Percentiles rank a stretch among this genome's conserved stretches.
Conservation (phyloP, 1,140 invertebrate genomes). For the Zaprionus gabonicus region DNA sequence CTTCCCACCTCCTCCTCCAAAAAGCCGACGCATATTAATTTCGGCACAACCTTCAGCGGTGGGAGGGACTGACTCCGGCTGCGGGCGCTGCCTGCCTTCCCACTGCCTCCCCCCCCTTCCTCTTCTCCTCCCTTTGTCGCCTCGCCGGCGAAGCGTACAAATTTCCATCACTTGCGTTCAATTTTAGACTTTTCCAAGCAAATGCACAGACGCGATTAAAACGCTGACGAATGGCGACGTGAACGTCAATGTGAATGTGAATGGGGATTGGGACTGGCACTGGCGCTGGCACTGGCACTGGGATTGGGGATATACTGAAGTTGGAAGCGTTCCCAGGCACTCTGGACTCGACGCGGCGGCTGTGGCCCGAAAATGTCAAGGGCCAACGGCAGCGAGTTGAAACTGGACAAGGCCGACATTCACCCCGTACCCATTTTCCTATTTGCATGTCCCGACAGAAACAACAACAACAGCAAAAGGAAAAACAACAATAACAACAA, state of each 20-base stretch:
- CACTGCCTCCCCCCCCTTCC: neutral
- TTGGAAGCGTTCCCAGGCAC: neutral
- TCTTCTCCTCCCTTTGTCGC: slow-evolving; percentile 7
- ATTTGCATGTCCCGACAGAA: slow-evolving; percentile 62
- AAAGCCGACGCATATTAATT: slow-evolving; percentile 77
- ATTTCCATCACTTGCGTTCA: slow-evolving; percentile 82
- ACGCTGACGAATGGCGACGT: slow-evolving; percentile 70
- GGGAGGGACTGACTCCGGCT: neutral
- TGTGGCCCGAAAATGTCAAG: slow-evolving; percentile 67
- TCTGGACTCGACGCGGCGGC: neutral
- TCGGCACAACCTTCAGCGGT: slow-evolving; percentile 55
- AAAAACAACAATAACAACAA: slow-evolving; percentile 18
- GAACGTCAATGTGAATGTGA: slow-evolving; percentile 3
- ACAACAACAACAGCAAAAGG: neutral
- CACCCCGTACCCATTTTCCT: slow-evolving; percentile 14
- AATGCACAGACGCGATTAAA: slow-evolving; percentile 83
- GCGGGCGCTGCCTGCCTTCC: neutral
- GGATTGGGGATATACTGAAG: slow-evolving; percentile 7
- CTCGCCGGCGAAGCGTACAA: slow-evolving; percentile 74
- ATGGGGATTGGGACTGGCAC: neutral
- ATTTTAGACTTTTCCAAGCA: slow-evolving; percentile 83
- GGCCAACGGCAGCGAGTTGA: slow-evolving; percentile 41
- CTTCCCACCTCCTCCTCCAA: slow-evolving; percentile 10
- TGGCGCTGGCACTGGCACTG: neutral
- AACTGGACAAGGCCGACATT: slow-evolving; percentile 45